Evolutionary conservation across 2,797 vertebrate genomes (phyloP).

Genomic region (Tapera naevia): DNA sequence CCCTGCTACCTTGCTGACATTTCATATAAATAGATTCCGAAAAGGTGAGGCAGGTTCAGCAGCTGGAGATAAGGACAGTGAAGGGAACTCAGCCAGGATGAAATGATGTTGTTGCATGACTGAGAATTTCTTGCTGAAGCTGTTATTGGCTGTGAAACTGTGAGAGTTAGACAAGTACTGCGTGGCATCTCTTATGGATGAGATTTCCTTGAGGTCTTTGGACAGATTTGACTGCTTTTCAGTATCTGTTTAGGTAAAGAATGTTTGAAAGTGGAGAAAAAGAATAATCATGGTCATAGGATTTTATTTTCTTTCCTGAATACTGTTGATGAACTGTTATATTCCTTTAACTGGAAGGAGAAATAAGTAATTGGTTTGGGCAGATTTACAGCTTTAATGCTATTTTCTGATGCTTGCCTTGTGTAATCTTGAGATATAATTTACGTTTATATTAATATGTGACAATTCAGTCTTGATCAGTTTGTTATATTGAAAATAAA

Average conservation of each 20-base stretch:
- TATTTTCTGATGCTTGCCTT: neutral
- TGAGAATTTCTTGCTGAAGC: constrained; percentile 5
- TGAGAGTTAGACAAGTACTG: neutral
- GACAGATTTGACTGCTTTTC: neutral
- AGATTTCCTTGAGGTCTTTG: neutral
- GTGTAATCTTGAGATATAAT: neutral
- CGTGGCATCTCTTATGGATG: neutral
- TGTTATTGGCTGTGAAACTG: neutral
- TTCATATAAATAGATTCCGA: constrained; percentile 21
- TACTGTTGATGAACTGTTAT: neutral
- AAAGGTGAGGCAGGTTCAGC: constrained; percentile 44
- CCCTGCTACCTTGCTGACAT: neutral
- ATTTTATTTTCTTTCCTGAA: neutral
- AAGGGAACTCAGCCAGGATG: constrained; percentile 15
- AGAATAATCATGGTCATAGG: neutral
- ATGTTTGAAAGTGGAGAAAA: neutral
- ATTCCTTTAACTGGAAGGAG: neutral
- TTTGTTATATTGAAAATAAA: neutral
- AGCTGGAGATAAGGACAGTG: neutral
- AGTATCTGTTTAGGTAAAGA: neutral
- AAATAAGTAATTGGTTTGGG: neutral
- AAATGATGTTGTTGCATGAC: constrained; percentile 11
- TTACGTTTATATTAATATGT: neutral
- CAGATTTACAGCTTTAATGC: neutral
- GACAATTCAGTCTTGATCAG: neutral